phyloP scores from a whole-genome alignment of 2,888 invertebrate species.

The Aporophyla nigra region DNA sequence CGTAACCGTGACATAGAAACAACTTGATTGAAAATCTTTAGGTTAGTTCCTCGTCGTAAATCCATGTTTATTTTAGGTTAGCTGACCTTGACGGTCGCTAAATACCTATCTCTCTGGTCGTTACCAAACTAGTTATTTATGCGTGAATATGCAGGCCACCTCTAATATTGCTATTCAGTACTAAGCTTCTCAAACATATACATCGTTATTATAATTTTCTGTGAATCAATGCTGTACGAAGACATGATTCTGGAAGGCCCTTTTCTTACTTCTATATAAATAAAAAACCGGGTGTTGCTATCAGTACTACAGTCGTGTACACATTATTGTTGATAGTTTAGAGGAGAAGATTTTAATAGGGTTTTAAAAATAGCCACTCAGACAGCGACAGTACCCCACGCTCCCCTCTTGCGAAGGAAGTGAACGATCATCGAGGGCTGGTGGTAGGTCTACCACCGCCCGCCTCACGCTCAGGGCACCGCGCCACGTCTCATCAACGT shows the following conservation, averaged over 20 bases:
- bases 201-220: neutral
- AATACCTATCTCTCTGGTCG: neutral
- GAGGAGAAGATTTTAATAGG: too few relatives aligned
- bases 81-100: neutral
- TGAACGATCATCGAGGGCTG: conserved; percentile 56
- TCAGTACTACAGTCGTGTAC: too few relatives aligned
- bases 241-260: too few relatives aligned
- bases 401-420: conserved; percentile 48
- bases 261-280: too few relatives aligned
- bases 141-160: neutral
- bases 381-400: conserved; percentile 31
- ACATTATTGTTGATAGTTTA: too few relatives aligned
- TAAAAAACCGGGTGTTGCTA: too few relatives aligned
- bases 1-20: too few relatives aligned
- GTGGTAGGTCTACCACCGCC: conserved; percentile 43
- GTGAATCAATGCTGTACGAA: too few relatives aligned
- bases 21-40: neutral
- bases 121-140: neutral
- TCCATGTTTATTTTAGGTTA: neutral
- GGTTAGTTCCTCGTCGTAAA: neutral
- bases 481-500: conserved; percentile 62
- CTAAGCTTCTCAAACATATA: neutral
- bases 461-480: neutral
- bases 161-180: neutral
- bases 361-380: conserved; percentile 15